Percentiles rank a stretch among this genome's conserved stretches.
Conservation (phyloP, 2,888 invertebrate species). For the Epinotia bilunana region DNA sequence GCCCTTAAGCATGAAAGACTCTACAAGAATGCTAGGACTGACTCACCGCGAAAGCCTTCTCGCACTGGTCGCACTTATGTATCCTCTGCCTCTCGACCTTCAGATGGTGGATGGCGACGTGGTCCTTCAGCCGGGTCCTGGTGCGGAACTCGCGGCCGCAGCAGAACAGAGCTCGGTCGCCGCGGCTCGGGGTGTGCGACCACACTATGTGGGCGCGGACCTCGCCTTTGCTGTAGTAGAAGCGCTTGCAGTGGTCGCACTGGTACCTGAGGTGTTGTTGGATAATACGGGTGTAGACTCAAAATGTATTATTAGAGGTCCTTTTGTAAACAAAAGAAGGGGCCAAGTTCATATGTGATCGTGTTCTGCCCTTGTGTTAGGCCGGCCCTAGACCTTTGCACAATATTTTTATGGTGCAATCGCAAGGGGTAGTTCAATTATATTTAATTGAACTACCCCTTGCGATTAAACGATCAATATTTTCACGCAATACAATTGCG, state of each 20-base stretch:
- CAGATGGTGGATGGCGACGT: slow-evolving; percentile 52
- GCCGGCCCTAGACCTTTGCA: too few species aligned
- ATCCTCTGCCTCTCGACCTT: slow-evolving; percentile 49
- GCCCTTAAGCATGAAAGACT: too few species aligned
- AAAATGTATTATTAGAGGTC: too few species aligned
- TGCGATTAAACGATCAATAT: too few species aligned
- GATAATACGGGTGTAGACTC: not conserved
- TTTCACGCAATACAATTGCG: too few species aligned
- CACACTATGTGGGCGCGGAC: slow-evolving; percentile 64
- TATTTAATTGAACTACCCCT: too few species aligned
- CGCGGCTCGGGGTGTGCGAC: slow-evolving; percentile 57
- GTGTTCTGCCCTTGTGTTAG: too few species aligned
- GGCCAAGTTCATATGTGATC: too few species aligned
- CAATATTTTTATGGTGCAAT: too few species aligned
- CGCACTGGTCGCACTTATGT: slow-evolving; percentile 56
- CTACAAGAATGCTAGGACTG: too few species aligned
- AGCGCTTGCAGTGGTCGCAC: slow-evolving; percentile 62
- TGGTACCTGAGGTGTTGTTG: slow-evolving; percentile 53
- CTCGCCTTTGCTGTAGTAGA: slow-evolving; percentile 64
- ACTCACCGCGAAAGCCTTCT: slow-evolving; percentile 59
- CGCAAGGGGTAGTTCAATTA: too few species aligned
- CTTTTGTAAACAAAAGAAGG: too few species aligned
- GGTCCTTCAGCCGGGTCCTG: slow-evolving; percentile 55
- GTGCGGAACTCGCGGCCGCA: slow-evolving; percentile 64
- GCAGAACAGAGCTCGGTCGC: slow-evolving; percentile 55